Evolutionary conservation across 1,140 invertebrate species (phyloP), one percentile per base, ranked within the genome.

Genomic region (Galleria mellonella): DNA sequence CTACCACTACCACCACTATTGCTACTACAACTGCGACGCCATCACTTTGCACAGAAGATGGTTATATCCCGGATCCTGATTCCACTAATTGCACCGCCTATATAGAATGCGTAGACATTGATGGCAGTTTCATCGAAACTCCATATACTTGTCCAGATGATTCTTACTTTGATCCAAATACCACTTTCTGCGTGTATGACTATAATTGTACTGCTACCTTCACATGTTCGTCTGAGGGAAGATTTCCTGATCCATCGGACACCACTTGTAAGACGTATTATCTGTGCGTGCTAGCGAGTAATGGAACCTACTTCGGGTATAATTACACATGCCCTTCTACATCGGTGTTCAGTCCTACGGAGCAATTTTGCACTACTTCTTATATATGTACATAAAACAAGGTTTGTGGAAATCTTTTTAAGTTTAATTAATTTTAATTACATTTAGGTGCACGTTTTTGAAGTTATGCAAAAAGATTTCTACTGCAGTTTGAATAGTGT

Each of bases 211-310:
- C 58, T 0, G 35, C 43, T 8, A 55, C 58, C 0, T 66, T 71
- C 14, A 46, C 52, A 2, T 75, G 72, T 30, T 53, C 59, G 0
- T n/a, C 63, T 6, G 55, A 54, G 4, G 72, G 72, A 9, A 59
- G 72, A 33, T 71, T 62, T 30, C 54, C 72, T 10, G 48, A 72
- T 36, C 39, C 56, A 0, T 27, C 48, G 4, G 70, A 73, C 32
- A 43, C 46, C 1, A 69, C 54, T 1, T 79, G 75, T 39, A 41
- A 69, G 32, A 64, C 47, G 0, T 79, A 77, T 43, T 68, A 54
- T 36, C 55, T 60, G 10, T 79, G 75, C 51, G 65, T 70, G 3
- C 8, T 35, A 12, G 39, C 37, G 5, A 43, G 29, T 4, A 60
- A 68, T 23, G 64, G 69, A 1, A 69, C 60, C 0, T 67, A 52